These are phyloP conservation scores for Sinocyclocheilus anshuiensis DNA, from an alignment of 2,113 vertebrate species.

Conservation along the genomic window DNA sequence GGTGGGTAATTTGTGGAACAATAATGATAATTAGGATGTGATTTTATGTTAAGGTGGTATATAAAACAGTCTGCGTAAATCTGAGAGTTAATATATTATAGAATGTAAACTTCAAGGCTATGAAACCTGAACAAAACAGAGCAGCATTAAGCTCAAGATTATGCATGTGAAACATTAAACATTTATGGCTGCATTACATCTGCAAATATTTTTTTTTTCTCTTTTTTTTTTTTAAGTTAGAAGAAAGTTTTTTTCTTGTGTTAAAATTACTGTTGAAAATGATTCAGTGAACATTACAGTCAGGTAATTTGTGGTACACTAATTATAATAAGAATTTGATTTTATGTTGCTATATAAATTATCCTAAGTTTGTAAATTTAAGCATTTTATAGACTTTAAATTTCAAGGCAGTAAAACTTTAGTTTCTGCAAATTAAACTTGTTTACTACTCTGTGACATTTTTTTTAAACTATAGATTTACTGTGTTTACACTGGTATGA, in stretches of 20 bases:
- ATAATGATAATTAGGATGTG: neutral
- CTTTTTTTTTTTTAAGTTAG: neutral
- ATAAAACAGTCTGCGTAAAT: neutral
- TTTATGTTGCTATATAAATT: neutral
- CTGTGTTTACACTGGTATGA: too few species aligned
- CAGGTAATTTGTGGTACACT: neutral
- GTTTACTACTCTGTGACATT: too few species aligned
- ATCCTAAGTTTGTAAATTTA: neutral
- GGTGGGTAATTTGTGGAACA: neutral
- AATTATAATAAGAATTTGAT: neutral
- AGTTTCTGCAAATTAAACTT: neutral
- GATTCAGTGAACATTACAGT: neutral
- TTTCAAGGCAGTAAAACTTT: neutral
- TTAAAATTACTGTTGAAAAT: neutral
- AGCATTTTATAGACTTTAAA: neutral
- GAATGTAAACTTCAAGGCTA: neutral
- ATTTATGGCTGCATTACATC: neutral
- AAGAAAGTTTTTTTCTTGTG: neutral
- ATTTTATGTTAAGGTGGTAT: neutral
- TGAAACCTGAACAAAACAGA: neutral
- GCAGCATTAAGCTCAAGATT: neutral
- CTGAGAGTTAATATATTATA: neutral
- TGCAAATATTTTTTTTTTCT: neutral
- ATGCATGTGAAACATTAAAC: neutral
- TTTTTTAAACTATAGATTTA: too few species aligned